These are phyloP conservation scores for Cerceris ruficornis DNA, from an alignment of 2,888 invertebrate species.

Conservation along the genomic window DNA sequence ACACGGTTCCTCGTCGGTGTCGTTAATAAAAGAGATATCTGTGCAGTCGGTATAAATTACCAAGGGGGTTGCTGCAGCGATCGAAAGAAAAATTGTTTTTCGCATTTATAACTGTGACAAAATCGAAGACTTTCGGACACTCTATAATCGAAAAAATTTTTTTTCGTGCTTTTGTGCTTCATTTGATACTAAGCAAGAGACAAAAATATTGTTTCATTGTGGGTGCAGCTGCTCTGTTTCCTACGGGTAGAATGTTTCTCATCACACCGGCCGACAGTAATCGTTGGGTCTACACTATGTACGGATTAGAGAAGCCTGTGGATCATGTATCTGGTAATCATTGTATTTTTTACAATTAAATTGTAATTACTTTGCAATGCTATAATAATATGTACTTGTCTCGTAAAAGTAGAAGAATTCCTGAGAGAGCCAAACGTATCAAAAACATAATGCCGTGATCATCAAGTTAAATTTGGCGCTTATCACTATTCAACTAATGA, in stretches of 20 bases:
- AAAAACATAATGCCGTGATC: too few species aligned
- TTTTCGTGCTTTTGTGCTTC: neutral
- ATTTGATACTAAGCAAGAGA: constrained; percentile 2
- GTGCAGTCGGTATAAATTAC: neutral
- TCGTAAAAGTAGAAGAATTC: neutral
- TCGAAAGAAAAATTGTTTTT: neutral
- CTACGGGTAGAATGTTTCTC: constrained; percentile 64
- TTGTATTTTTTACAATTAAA: too few species aligned
- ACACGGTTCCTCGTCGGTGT: neutral
- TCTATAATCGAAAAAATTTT: neutral
- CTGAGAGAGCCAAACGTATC: neutral
- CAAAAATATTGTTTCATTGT: constrained; percentile 1
- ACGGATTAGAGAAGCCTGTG: constrained; percentile 73
- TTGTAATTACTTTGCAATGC: neutral
- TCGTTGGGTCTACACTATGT: constrained; percentile 74
- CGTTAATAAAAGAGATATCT: neutral
- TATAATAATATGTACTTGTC: neutral
- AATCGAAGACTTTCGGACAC: neutral
- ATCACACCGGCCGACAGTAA: constrained; percentile 67
- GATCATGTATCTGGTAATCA: constrained; percentile 72
- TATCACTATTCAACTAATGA: too few species aligned
- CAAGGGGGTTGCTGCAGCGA: neutral
- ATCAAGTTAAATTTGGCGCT: too few species aligned
- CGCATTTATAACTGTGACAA: neutral
- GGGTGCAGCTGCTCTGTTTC: constrained; percentile 13